Conservation (phyloP, 2,113 vertebrate genomes). For the Phrynosoma platyrhinos region DNA sequence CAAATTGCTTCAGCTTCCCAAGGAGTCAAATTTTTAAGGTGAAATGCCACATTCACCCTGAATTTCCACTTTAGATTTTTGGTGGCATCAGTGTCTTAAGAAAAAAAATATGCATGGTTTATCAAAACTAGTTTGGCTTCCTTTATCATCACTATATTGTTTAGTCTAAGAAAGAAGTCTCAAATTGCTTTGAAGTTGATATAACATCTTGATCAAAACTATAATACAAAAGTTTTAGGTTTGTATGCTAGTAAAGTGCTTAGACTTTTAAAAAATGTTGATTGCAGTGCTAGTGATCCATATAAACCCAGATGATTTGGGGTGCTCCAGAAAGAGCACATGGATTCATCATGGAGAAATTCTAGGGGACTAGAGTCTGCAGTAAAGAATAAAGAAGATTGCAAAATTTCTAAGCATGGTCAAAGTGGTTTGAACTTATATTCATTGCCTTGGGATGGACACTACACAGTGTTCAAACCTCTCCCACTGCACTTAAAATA, state of each 20-base stretch:
- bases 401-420: too few species aligned
- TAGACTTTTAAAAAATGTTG: background rate
- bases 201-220: background rate
- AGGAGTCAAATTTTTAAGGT: background rate
- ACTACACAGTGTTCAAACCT: too few species aligned
- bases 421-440: too few species aligned
- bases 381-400: background rate
- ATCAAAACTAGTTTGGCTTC: background rate
- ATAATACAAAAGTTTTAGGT: too few species aligned
- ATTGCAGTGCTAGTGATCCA: background rate
- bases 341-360: background rate
- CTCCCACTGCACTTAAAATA: too few species aligned
- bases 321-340: background rate
- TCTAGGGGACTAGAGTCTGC: background rate
- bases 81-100: background rate
- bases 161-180: background rate
- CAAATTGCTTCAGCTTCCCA: background rate
- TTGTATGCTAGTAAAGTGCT: background rate
- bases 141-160: background rate
- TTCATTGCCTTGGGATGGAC: too few species aligned
- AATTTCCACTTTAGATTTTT: background rate
- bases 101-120: background rate
- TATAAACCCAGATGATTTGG: background rate
- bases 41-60: too few species aligned
- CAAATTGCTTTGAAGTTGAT: background rate